Percentiles rank a stretch among this genome's conserved stretches.
Evolutionary conservation across 2,113 vertebrate species (phyloP).

Genomic region (Phoxinus phoxinus): DNA sequence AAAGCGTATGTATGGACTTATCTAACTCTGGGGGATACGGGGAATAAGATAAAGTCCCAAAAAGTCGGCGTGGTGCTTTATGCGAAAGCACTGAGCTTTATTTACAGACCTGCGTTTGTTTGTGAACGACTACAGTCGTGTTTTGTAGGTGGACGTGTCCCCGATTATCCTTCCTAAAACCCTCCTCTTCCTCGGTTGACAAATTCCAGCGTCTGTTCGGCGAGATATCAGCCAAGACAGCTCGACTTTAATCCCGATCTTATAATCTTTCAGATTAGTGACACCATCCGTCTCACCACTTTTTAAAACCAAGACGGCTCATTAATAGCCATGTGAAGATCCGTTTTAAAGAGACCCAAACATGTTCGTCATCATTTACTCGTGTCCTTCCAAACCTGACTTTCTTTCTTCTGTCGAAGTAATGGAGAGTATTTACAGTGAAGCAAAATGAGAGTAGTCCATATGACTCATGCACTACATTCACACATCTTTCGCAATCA

Average conservation of each 20-base stretch:
- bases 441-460: not conserved
- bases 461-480: not conserved
- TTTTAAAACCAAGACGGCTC: not conserved
- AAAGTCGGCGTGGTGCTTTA: no score
- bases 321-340: not conserved
- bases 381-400: no score
- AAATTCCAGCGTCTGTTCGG: constrained; percentile 40
- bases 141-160: constrained; percentile 65
- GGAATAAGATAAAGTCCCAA: no score
- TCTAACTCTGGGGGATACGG: no score
- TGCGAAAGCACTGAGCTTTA: not conserved
- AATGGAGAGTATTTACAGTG: not conserved
- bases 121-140: constrained; percentile 47
- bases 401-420: not conserved
- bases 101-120: constrained; percentile 13
- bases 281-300: not conserved
- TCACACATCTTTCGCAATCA: not conserved
- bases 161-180: constrained; percentile 50
- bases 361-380: not conserved
- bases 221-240: constrained; percentile 44
- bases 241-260: constrained; percentile 23
- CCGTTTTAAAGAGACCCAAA: not conserved
- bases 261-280: not conserved
- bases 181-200: constrained; percentile 38
- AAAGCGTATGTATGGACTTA: no score